Base-by-base conservation (phyloP, 1,140 invertebrate genomes). In the Drosophila serrata region DNA sequence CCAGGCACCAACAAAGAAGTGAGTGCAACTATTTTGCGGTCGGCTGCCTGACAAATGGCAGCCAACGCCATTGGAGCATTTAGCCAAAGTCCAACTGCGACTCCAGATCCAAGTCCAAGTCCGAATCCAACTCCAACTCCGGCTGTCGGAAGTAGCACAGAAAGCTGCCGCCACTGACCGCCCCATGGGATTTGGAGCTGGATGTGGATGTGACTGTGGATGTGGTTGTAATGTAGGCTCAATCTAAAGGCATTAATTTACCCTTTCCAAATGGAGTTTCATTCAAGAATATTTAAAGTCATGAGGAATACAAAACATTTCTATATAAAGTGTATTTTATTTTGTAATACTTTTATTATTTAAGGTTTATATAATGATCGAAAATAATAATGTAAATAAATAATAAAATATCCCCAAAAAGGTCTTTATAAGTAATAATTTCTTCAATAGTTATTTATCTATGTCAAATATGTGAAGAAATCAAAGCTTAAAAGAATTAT, bases 1-100 rank as follows among this genome's bases (percentile, higher is more conserved):
- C 19, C 63, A 70, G 64, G 58, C 35, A 84, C 48, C 43, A 84
- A 70, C 63, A 73, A 55, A 58, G 64, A 75, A 75, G 59, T 37
- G 70, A 82, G 80, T 84, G 76, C 77, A 88, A 88, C 84, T 88
- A 88, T 88, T 88, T 90, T 88, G 81, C 85, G 85, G 85, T 88
- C 78, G 67, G 81, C 68, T 88, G 85, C 76, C 85, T 88, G 84
- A 88, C 84, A 90, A 88, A 88, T 88, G 84, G 84, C 84, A 78
- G 77, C 72, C 80, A 88, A 84, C 84, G 81, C 84, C 85, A 85
- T 78, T 55, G 70, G 76, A 84, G 85, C 77, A 90, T 84, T 87
- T 84, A 88, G 82, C 79, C 82, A 88, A 77, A 88, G 84, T 82
- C 84, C 82, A 79, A 77, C 65, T 64, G 46, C 46, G 63, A 67